These are phyloP conservation scores for Synanthedon andrenaeformis DNA, from an alignment of 2,888 invertebrate genomes.

Conservation along the genomic window DNA sequence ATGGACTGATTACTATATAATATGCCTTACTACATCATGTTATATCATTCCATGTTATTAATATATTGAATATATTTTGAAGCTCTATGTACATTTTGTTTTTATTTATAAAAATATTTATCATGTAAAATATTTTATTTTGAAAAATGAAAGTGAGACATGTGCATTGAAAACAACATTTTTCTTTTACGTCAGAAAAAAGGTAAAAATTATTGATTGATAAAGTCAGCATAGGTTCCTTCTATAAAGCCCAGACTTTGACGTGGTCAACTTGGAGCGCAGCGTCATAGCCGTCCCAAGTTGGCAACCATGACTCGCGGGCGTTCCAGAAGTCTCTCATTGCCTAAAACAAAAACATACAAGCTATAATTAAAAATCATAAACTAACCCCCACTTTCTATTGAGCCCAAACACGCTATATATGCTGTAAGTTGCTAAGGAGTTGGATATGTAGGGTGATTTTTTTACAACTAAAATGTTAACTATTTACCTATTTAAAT, in stretches of 20 bases:
- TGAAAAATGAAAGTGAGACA: too few species aligned
- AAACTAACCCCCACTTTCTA: too few species aligned
- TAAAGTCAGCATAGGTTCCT: not conserved
- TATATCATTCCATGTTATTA: not conserved
- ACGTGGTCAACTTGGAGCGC: conserved; percentile 77
- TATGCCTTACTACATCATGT: not conserved
- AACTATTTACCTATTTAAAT: too few species aligned
- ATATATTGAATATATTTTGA: not conserved
- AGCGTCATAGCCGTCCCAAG: conserved; percentile 71
- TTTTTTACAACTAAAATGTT: too few species aligned
- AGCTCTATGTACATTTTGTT: not conserved
- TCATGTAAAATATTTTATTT: too few species aligned
- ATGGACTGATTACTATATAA: conserved; percentile 46
- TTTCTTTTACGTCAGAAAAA: too few species aligned
- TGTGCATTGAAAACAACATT: too few species aligned
- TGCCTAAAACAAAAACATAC: conserved; percentile 34
- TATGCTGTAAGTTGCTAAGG: too few species aligned
- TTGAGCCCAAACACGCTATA: too few species aligned
- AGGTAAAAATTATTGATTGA: not conserved
- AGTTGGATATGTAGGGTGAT: too few species aligned
- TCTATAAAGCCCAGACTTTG: conserved; percentile 72
- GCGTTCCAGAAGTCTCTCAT: conserved; percentile 74
- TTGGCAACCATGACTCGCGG: conserved; percentile 64
- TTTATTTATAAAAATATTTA: too few species aligned
- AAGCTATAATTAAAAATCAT: too few species aligned